Percentiles rank a stretch among this genome's conserved stretches.
phyloP scores from a whole-genome alignment of 2,888 invertebrate genomes.

The Philonicus albiceps region DNA sequence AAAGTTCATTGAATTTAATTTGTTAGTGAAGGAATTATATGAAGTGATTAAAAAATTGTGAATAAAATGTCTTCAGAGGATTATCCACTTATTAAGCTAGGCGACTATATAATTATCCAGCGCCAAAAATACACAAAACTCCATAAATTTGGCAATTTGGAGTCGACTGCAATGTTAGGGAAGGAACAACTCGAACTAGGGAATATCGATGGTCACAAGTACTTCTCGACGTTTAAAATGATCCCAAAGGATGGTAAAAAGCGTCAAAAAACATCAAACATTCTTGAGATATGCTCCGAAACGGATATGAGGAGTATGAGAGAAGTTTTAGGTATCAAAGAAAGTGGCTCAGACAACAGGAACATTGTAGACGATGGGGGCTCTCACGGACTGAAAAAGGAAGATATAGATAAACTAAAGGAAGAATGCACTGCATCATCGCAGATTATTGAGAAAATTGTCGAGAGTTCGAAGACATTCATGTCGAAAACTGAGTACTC shows the following conservation, averaged over 20 bases:
- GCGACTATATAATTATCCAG: constrained; percentile 79
- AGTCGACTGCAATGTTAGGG: constrained; percentile 72
- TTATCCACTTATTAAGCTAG: constrained; percentile 66
- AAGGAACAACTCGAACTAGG: constrained; percentile 74
- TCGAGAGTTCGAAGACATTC: constrained; percentile 92
- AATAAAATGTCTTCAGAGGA: not conserved
- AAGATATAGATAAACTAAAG: constrained; percentile 82
- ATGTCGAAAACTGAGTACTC: constrained; percentile 88
- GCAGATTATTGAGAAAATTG: constrained; percentile 84
- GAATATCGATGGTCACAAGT: constrained; percentile 73
- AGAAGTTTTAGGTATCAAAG: constrained; percentile 71
- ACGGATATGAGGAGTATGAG: constrained; percentile 66
- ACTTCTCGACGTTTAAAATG: constrained; percentile 80
- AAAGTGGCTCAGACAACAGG: constrained; percentile 83
- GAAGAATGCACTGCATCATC: constrained; percentile 79
- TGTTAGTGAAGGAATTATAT: not conserved
- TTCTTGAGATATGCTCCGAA: constrained; percentile 66
- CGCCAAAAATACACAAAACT: constrained; percentile 80
- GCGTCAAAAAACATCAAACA: constrained; percentile 61
- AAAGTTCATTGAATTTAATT: not conserved
- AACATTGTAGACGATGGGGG: constrained; percentile 75
- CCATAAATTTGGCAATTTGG: constrained; percentile 73
- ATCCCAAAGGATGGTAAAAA: constrained; percentile 68
- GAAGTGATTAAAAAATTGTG: not conserved
- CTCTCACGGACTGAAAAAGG: constrained; percentile 83